These are phyloP conservation scores for Zapornia atra DNA, from an alignment of 2,113 vertebrate species.

Conservation along the genomic window DNA sequence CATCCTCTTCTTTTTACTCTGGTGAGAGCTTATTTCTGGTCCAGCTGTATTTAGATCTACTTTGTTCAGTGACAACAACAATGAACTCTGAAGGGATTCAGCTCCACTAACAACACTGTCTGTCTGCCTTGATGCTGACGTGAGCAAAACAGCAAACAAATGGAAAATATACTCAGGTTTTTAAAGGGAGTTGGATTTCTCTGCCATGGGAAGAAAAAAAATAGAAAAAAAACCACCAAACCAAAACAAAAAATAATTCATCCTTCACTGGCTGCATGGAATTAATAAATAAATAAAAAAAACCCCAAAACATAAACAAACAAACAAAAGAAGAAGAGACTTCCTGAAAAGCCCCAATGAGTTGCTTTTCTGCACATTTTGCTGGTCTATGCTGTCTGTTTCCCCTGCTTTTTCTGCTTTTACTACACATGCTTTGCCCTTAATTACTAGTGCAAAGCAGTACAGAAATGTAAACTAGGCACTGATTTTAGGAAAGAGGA, in stretches of 20 bases:
- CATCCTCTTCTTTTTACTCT: background rate
- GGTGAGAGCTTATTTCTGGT: background rate
- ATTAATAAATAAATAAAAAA: background rate
- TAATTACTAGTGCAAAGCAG: background rate
- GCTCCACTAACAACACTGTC: background rate
- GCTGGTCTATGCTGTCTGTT: background rate
- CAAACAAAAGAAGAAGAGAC: background rate
- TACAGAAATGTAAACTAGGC: background rate
- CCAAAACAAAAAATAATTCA: background rate
- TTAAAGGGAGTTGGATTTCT: background rate
- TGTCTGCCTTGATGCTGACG: background rate
- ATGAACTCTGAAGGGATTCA: background rate
- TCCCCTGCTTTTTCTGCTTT: background rate
- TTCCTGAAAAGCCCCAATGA: background rate
- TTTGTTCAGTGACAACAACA: background rate
- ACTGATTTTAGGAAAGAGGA: background rate
- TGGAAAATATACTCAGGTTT: background rate
- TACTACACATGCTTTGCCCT: background rate
- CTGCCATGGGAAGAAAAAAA: background rate
- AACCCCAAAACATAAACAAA: background rate
- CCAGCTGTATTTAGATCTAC: background rate
- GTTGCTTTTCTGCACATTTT: background rate
- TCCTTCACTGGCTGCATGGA: background rate
- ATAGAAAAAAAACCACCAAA: too few relatives aligned
- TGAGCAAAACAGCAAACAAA: conserved; percentile 7